A percentile compares a stretch with the other conserved stretches of the same genome.
These are phyloP conservation scores for Drosophila leonis DNA, from an alignment of 2,888 invertebrate genomes.

Conservation along the genomic window DNA sequence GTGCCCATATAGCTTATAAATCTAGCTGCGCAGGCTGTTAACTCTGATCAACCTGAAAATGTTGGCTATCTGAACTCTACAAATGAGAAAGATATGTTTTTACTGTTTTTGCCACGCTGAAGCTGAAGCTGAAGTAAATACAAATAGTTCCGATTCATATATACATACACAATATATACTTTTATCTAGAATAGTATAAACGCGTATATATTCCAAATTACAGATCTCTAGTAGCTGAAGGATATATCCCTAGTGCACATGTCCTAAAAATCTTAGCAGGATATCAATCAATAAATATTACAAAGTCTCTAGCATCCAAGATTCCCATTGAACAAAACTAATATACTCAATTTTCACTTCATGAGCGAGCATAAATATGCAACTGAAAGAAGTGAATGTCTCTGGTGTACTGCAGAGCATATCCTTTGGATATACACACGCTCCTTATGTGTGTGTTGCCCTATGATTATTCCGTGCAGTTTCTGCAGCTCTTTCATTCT, in stretches of 20 bases:
- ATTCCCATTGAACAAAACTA: neutral
- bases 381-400: neutral
- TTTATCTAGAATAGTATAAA: too few species aligned
- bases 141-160: too few species aligned
- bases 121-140: too few species aligned
- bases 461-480: conserved; percentile 33
- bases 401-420: neutral
- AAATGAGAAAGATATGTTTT: neutral
- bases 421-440: neutral
- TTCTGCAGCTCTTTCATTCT: conserved; percentile 22
- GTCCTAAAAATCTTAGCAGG: too few species aligned
- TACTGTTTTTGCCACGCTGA: neutral
- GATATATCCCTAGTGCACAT: too few species aligned
- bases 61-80: neutral
- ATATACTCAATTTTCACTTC: neutral
- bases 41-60: neutral
- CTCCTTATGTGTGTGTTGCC: neutral
- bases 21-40: neutral
- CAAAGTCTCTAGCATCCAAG: neutral
- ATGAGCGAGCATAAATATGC: neutral
- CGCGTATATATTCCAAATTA: too few species aligned
- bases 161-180: too few species aligned
- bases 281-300: neutral
- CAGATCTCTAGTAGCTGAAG: too few species aligned
- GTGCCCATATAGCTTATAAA: too few species aligned